Conservation (phyloP, 2,113 vertebrate species). For the Ophthalmolycus amberensis region DNA sequence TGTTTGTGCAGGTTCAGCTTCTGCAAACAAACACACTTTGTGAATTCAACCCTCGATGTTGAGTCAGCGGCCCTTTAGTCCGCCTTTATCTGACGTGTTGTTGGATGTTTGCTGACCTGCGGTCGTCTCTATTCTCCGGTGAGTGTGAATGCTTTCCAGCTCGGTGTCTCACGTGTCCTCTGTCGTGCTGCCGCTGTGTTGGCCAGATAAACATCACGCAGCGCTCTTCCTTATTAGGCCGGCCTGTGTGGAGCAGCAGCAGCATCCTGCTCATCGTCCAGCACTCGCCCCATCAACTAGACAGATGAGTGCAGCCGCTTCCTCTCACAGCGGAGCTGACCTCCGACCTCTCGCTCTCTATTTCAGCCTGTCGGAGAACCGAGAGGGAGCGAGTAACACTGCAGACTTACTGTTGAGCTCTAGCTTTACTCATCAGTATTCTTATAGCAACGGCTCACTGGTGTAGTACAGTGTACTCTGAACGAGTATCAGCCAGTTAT, state of each 20-base stretch:
- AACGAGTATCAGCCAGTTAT: too few relatives aligned
- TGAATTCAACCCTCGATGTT: too few relatives aligned
- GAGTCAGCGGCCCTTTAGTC: too few relatives aligned
- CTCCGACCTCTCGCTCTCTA: conserved; percentile 6
- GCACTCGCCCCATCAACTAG: conserved; percentile 43
- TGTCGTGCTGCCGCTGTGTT: neutral
- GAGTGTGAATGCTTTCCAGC: neutral
- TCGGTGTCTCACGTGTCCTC: neutral
- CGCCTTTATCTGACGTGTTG: too few relatives aligned
- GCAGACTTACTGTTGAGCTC: too few relatives aligned
- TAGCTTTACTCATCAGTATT: too few relatives aligned
- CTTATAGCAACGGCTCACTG: too few relatives aligned
- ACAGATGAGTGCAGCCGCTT: conserved; percentile 15
- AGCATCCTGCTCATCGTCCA: conserved; percentile 36
- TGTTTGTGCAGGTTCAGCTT: too few relatives aligned
- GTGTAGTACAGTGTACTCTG: too few relatives aligned
- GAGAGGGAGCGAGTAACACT: too few relatives aligned
- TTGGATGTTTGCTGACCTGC: neutral
- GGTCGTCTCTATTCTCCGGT: neutral
- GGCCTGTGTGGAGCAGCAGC: conserved; percentile 5
- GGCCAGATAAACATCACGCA: conserved; percentile 57
- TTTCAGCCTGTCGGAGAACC: too few relatives aligned
- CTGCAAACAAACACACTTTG: too few relatives aligned
- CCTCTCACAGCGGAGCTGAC: conserved; percentile 42
- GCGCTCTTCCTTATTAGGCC: conserved; percentile 67